Conservation (phyloP, 2,797 vertebrate species). For the Eleutherodactylus coqui region DNA sequence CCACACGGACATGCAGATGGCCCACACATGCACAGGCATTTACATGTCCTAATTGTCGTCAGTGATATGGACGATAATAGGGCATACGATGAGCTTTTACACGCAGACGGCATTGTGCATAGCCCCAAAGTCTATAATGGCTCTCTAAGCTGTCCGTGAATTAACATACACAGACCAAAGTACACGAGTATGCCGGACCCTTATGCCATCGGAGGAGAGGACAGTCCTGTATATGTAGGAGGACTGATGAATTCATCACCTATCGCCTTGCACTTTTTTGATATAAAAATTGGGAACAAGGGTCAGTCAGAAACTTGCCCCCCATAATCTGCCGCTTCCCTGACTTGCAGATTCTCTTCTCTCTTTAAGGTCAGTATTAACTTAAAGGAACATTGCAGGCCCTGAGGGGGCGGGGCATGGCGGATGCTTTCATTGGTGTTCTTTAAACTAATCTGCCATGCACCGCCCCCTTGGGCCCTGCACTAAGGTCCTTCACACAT, state of each 20-base stretch:
- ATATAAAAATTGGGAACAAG: constrained; percentile 8
- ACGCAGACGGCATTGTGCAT: too few species aligned
- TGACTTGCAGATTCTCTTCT: not conserved
- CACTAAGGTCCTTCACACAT: too few species aligned
- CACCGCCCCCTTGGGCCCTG: too few species aligned
- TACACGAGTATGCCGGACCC: too few species aligned
- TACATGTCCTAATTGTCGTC: too few species aligned
- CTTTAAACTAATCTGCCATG: not conserved
- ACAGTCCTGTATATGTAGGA: not conserved
- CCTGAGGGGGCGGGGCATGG: not conserved
- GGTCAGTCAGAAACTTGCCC: not conserved
- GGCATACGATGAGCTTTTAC: too few species aligned
- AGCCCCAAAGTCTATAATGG: too few species aligned
- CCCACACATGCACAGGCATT: too few species aligned
- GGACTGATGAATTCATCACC: not conserved
- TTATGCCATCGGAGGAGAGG: not conserved
- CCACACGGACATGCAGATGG: too few species aligned
- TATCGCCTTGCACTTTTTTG: constrained; percentile 4
- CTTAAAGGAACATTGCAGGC: not conserved
- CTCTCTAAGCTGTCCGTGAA: too few species aligned
- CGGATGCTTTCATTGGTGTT: not conserved
- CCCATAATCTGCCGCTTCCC: not conserved
- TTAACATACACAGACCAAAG: too few species aligned
- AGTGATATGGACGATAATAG: too few species aligned
- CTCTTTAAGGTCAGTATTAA: not conserved